Base-by-base conservation (phyloP, 2,888 invertebrate species). In the Pemphredon lugubris region DNA sequence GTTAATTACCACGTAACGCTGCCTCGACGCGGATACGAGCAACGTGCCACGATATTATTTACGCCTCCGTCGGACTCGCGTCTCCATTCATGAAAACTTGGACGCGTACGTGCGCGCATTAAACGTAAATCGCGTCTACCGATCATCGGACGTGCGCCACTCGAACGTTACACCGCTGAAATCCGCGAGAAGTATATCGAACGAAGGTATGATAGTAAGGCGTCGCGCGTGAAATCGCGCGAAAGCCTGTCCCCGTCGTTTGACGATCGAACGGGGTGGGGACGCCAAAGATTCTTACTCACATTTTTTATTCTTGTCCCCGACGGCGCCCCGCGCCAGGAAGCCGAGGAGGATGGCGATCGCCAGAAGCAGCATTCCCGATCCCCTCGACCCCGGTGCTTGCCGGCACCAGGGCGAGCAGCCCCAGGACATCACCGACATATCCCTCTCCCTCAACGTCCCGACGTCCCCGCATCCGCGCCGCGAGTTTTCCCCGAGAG, bases 271-370 rank as follows among this genome's bases (percentile, higher is more conserved):
- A 26, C 26, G 26, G 26, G 7, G 26, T 45, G 16, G 23, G 6
- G 7, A 16, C 11, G 2, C 9, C 9, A 7, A 6, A 30, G 0
- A 44, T n/a, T 13, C 7, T 37, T 61, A 87, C 88, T 87, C 67
- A 88, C 88, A 86, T 69, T 87, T 81, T 59, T 86, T 85, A 77
- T 77, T 87, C 77, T 82, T 83, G 67, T 88, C 88, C 11, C 75
- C 84, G 61, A 59, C 64, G 75, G 79, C 82, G 72, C 64, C 73
- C 58, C 70, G 67, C 50, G 84, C 78, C 55, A 84, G 73, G 50
- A 68, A 48, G 18, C 72, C 75, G 50, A 73, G 39, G 26, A 72
- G 51, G 40, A 61, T 37, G 66, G 58, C 54, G 54, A 79, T n/a
- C 40, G 73, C 45, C 37, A 79, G 53, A 32, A 81, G 54, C 26